Percentiles rank a stretch among this genome's conserved stretches.
Evolutionary conservation across 2,797 vertebrate genomes (phyloP).

Genomic region (Sebastes reedi): DNA sequence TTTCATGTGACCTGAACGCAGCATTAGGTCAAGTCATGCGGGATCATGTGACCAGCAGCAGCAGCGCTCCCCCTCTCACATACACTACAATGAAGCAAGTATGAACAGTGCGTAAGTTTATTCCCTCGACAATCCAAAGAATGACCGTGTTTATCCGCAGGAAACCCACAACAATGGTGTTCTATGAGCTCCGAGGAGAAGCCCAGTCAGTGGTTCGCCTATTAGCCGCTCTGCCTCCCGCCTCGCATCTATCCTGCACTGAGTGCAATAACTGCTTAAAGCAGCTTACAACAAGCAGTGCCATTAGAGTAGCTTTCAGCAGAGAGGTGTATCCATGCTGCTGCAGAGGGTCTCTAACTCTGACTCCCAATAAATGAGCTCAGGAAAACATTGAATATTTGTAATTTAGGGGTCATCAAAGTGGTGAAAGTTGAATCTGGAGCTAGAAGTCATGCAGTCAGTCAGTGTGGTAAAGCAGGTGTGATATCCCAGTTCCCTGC

Average conservation of each 20-base stretch:
- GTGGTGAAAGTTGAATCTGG: background rate
- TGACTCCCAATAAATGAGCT: background rate
- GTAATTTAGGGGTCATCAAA: background rate
- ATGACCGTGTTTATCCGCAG: conserved; percentile 25
- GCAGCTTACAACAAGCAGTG: background rate
- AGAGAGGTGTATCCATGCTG: background rate
- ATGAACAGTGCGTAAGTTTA: conserved; percentile 23
- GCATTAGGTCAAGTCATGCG: conserved; percentile 32
- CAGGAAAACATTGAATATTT: background rate
- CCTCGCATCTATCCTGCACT: background rate
- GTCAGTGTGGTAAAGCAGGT: background rate
- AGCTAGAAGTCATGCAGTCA: background rate
- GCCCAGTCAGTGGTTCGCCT: background rate
- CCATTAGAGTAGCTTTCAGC: background rate
- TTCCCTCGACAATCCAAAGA: conserved; percentile 25
- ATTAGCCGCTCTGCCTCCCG: background rate
- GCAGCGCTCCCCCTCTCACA: background rate
- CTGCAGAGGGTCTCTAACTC: background rate
- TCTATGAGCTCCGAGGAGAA: conserved; percentile 33
- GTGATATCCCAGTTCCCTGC: conserved; percentile 12
- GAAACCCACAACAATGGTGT: conserved; percentile 44
- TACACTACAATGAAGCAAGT: conserved; percentile 27
- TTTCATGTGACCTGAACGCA: conserved; percentile 17
- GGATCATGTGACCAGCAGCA: conserved; percentile 45
- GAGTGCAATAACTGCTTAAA: conserved; percentile 8